Conservation (phyloP, 1,140 invertebrate species). For the Diabrotica undecimpunctata region DNA sequence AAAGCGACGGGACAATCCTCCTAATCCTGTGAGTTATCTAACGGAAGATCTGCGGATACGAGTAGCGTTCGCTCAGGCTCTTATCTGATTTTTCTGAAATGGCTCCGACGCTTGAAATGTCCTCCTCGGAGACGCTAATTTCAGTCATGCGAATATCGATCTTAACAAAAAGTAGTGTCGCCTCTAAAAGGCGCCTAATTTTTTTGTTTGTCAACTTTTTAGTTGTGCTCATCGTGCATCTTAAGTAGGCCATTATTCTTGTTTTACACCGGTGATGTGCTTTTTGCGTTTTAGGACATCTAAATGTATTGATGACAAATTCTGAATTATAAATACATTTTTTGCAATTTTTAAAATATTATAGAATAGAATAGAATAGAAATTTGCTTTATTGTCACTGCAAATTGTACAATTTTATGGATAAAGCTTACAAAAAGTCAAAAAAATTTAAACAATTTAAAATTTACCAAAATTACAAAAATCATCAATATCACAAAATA, state of each 20-base stretch:
- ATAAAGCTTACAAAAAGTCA: no score
- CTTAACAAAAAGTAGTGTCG: conserved; percentile 14
- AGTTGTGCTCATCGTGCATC: not conserved
- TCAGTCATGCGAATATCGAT: conserved; percentile 3
- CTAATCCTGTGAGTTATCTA: conserved; percentile 20
- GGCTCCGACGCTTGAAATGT: conserved; percentile 9
- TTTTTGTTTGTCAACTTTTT: not conserved
- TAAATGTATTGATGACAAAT: no score
- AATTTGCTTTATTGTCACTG: no score
- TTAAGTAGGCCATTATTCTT: not conserved
- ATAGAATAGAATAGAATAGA: no score
- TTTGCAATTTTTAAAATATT: no score
- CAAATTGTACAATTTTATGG: no score
- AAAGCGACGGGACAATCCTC: conserved; percentile 11
- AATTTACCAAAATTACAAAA: no score
- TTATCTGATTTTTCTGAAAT: conserved; percentile 26
- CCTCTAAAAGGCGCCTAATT: conserved; percentile 39
- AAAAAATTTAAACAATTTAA: no score
- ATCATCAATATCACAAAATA: no score
- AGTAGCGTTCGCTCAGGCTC: conserved; percentile 19
- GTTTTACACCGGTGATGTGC: not conserved
- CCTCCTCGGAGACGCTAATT: conserved; percentile 16
- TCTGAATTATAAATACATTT: no score
- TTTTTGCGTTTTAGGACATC: no score
- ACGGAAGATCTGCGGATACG: conserved; percentile 17